Evolutionary conservation across 2,888 invertebrate genomes (phyloP).

Genomic region (Eulithis testata): DNA sequence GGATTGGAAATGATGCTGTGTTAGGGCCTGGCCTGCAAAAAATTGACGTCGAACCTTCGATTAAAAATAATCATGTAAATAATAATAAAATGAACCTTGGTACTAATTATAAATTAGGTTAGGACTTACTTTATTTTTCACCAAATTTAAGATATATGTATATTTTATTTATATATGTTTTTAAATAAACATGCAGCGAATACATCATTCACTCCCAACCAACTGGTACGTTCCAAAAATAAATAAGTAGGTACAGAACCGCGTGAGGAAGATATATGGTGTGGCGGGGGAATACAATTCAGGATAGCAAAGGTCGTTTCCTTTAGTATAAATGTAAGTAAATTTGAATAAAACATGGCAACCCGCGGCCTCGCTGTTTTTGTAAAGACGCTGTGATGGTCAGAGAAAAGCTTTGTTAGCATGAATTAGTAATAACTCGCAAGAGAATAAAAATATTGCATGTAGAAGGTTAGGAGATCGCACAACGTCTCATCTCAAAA

Average conservation of each 20-base stretch:
- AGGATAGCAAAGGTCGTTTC: slow-evolving; percentile 78
- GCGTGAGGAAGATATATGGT: slow-evolving; percentile 83
- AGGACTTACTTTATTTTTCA: background rate
- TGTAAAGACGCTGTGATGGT: slow-evolving; percentile 34
- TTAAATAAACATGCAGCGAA: slow-evolving; percentile 20
- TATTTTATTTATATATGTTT: slow-evolving; percentile 9
- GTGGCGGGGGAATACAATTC: slow-evolving; percentile 82
- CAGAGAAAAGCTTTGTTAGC: slow-evolving; percentile 25
- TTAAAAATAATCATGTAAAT: too few relatives aligned
- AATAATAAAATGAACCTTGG: too few relatives aligned
- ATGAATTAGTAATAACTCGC: slow-evolving; percentile 17
- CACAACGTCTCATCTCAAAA: too few relatives aligned
- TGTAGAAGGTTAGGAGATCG: too few relatives aligned
- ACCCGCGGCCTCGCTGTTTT: slow-evolving; percentile 45
- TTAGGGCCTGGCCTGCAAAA: background rate
- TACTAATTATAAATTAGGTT: too few relatives aligned
- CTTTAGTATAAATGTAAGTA: slow-evolving; percentile 85
- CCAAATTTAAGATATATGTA: too few relatives aligned
- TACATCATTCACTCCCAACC: slow-evolving; percentile 34
- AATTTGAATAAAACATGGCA: slow-evolving; percentile 84
- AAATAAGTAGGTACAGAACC: slow-evolving; percentile 70
- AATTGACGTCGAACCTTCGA: too few relatives aligned
- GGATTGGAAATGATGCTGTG: slow-evolving; percentile 30
- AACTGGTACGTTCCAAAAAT: slow-evolving; percentile 62
- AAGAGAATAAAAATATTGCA: background rate